Conservation (phyloP, 2,797 vertebrate species). For the Labroides dimidiatus region DNA sequence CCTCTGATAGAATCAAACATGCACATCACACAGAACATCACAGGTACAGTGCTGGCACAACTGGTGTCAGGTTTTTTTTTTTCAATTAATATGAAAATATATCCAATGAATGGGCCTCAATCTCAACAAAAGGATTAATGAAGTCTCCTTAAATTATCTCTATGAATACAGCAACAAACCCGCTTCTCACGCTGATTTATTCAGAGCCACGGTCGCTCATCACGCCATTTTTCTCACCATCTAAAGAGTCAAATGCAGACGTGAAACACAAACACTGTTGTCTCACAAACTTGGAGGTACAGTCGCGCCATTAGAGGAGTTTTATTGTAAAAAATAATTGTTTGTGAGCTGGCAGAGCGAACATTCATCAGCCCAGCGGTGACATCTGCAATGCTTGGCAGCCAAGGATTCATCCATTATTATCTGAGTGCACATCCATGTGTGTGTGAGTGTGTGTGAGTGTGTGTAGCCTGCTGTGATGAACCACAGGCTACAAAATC, state of each 20-base stretch:
- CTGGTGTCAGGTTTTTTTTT: conserved; percentile 8
- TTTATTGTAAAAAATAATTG: conserved; percentile 33
- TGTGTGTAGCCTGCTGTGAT: conserved; percentile 47
- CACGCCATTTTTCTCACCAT: not conserved
- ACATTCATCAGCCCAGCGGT: conserved; percentile 53
- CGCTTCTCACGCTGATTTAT: too few species aligned
- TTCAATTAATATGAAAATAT: not conserved
- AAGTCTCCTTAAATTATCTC: not conserved
- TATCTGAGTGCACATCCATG: conserved; percentile 20
- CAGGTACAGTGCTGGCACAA: not conserved
- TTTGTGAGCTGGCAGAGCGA: conserved; percentile 33
- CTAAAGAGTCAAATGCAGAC: not conserved
- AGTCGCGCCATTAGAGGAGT: not conserved
- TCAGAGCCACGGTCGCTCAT: not conserved
- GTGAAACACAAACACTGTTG: conserved; percentile 1
- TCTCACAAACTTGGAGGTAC: too few species aligned
- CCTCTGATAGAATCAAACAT: conserved; percentile 4
- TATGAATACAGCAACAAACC: not conserved
- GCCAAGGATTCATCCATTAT: conserved; percentile 47
- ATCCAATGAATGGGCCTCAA: not conserved
- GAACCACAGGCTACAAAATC: conserved; percentile 65
- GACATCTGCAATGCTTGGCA: conserved; percentile 41
- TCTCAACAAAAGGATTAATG: not conserved
- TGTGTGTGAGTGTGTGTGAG: conserved; percentile 35
- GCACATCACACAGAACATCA: not conserved